phyloP scores from a whole-genome alignment of 2,888 invertebrate genomes.

The Allophyes oxyacanthae region DNA sequence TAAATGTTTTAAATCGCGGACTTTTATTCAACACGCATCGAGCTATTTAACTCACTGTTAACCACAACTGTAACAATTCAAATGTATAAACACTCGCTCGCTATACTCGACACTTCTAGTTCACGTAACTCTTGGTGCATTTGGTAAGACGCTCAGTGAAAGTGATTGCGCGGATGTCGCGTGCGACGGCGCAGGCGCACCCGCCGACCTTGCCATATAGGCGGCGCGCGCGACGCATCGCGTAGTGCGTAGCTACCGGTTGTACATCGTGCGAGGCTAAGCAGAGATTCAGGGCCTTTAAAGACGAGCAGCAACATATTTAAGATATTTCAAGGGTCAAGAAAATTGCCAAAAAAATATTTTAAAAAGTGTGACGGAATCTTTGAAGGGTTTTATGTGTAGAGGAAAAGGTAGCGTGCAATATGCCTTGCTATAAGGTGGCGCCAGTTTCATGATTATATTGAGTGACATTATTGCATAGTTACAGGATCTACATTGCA shows the following conservation, averaged over 20 bases:
- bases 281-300: conserved; percentile 37
- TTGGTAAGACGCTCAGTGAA: conserved; percentile 84
- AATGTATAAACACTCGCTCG: not conserved
- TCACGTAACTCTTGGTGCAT: conserved; percentile 67
- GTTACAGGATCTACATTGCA: not conserved
- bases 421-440: not conserved
- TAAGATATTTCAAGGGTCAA: conserved; percentile 7
- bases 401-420: not conserved
- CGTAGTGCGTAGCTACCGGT: conserved; percentile 56
- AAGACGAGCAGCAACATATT: conserved; percentile 19
- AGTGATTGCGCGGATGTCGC: conserved; percentile 87
- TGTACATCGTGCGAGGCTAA: conserved; percentile 53
- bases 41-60: not conserved
- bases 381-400: not conserved
- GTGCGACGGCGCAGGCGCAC: conserved; percentile 75
- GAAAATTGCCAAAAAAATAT: not conserved
- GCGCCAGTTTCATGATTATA: not conserved
- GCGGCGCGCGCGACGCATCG: conserved; percentile 57
- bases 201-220: conserved; percentile 86
- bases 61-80: not conserved
- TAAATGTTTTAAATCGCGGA: too few species aligned
- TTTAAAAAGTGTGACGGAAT: not conserved
- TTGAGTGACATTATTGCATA: not conserved
- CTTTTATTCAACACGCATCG: too few species aligned
- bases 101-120: conserved; percentile 46